phyloP scores from a whole-genome alignment of 2,888 invertebrate species.

The Ditylenchus weischeri region DNA sequence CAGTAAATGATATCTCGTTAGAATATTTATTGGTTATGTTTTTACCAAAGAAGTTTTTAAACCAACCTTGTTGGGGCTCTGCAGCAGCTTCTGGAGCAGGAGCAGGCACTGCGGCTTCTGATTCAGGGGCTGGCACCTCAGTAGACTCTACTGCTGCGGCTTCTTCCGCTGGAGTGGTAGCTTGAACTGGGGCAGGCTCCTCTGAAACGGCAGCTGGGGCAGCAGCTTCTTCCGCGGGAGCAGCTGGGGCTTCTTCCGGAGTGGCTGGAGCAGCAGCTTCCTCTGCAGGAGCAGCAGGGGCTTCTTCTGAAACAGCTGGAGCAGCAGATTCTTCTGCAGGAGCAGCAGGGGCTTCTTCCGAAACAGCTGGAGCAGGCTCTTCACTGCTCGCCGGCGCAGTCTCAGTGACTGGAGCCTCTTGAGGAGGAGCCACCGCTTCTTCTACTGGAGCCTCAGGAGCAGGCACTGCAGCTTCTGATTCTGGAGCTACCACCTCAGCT shows the following conservation, averaged over 20 bases:
- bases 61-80: not conserved
- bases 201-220: not conserved
- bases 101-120: not conserved
- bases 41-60: not conserved
- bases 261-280: not conserved
- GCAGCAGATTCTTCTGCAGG: not conserved
- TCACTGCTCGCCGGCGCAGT: no score
- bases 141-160: not conserved
- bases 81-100: not conserved
- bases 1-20: no score
- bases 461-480: not conserved
- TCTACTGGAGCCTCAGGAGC: not conserved
- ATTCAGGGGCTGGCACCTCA: not conserved
- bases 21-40: no score
- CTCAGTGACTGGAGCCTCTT: no score
- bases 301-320: not conserved
- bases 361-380: not conserved
- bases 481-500: not conserved
- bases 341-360: slow-evolving; percentile 1
- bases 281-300: not conserved
- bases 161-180: not conserved
- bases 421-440: not conserved
- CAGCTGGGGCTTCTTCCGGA: not conserved
- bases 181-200: not conserved
- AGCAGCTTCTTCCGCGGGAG: not conserved